Conservation (phyloP, 2,888 invertebrate species). For the Lithodes maja region DNA sequence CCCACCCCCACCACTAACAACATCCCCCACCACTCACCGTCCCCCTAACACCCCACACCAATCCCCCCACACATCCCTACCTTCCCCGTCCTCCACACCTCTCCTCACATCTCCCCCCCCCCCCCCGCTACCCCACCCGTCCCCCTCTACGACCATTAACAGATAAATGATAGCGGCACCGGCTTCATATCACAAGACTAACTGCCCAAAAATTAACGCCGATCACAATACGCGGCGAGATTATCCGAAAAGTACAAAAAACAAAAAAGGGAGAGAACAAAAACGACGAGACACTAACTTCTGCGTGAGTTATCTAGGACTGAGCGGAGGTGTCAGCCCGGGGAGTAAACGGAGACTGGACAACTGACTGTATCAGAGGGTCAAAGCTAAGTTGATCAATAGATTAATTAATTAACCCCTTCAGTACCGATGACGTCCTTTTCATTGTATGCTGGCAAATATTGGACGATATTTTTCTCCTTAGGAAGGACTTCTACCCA, state of each 20-base stretch:
- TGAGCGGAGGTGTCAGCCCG: neutral
- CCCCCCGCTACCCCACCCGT: too few species aligned
- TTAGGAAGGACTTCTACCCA: too few species aligned
- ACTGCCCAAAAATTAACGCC: conserved; percentile 6
- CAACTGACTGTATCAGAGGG: too few species aligned
- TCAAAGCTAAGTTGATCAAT: too few species aligned
- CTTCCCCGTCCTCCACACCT: neutral
- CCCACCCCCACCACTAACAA: too few species aligned
- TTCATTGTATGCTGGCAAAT: too few species aligned
- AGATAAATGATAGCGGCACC: conserved; percentile 57
- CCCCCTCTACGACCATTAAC: conserved; percentile 30
- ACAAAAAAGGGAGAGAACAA: neutral
- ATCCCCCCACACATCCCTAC: too few species aligned
- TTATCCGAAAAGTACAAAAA: neutral
- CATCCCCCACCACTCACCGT: too few species aligned
- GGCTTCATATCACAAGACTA: conserved; percentile 46
- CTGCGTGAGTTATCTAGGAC: conserved; percentile 12
- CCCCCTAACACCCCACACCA: too few species aligned
- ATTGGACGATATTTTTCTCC: too few species aligned
- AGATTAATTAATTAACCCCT: too few species aligned
- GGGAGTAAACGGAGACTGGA: neutral
- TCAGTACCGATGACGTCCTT: too few species aligned
- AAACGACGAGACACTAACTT: neutral
- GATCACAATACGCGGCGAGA: conserved; percentile 19
- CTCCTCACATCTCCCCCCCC: neutral